Evolutionary conservation across 1,140 invertebrate species (phyloP), one percentile per base, ranked within the genome.

Genomic region (Bacillus rossius): DNA sequence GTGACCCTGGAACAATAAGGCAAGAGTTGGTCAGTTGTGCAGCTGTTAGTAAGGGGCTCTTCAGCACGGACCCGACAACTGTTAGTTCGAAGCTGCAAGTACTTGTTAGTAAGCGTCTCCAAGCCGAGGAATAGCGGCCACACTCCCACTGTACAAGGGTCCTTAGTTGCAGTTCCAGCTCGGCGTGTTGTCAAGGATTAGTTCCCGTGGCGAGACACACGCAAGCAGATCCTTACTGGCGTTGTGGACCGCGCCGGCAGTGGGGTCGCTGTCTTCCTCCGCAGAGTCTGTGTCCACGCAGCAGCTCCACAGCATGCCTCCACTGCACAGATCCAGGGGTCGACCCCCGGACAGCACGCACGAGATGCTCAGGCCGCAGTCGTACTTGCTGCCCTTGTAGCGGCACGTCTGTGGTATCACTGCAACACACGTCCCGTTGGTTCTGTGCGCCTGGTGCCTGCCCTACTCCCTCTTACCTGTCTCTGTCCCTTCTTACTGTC

Each of bases 341-440:
- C 88, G 84, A 13, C 89, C 88, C 7, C 92, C 92, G 13, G 87
- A 86, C 43, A 96, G 75, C 14, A 94, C 89, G 70, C 93, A 96
- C 45, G 89, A 89, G 61, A 96, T 88, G 71, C 91, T 92, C 47
- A 95, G 79, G 0, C 91, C 90, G 68, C 93, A 96, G 60, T 91
- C 86, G 76, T 91, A 94, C 67, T 87, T 85, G 7, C 87, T 81
- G n/a, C 91, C 91, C 64, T 89, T 85, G 79, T 91, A 94, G 65
- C 89, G 88, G 70, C 93, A 96, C 19, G 86, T 87, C 69, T 94
- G 92, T 1, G 92, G 93, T 68, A 95, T 94, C 84, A 94, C 92
- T 95, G 81, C 34, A 83, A 48, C 19, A 60, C 34, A 55, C 29
- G 10, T 10, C 29, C 29, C 29, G 29, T 34, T 34, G 29, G 4